These are phyloP conservation scores for Aurelia coerulea DNA, from an alignment of 30 jellyfish, hydroid and myxozoan genomes.

Conservation along the genomic window DNA sequence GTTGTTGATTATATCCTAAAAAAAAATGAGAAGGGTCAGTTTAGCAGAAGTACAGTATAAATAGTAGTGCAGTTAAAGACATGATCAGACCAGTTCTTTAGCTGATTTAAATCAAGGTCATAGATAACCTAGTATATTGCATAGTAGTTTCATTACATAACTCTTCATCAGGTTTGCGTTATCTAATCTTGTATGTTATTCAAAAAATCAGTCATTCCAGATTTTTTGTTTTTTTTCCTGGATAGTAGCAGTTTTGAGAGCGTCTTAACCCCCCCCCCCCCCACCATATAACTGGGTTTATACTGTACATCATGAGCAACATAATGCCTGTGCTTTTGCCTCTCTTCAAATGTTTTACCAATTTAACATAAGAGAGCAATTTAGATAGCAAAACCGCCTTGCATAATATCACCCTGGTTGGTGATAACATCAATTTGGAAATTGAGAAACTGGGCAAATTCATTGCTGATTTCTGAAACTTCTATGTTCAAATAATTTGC, in stretches of 20 bases:
- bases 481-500: not conserved
- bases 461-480: not conserved
- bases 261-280: not conserved
- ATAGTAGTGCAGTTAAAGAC: too few species aligned
- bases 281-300: not conserved
- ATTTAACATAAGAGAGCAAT: not conserved
- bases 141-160: not conserved
- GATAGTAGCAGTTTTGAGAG: not conserved
- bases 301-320: not conserved
- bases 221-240: not conserved
- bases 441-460: not conserved
- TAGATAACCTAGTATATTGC: conserved; percentile 5
- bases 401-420: not conserved
- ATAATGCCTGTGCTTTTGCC: not conserved
- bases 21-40: not conserved
- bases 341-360: conserved; percentile 1
- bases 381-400: not conserved
- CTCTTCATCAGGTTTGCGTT: not conserved
- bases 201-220: too few species aligned
- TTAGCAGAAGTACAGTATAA: not conserved
- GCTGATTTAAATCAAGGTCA: not conserved
- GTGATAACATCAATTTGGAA: not conserved
- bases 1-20: conserved; percentile 8
- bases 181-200: too few species aligned
- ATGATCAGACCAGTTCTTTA: too few species aligned